Percentiles rank a stretch among this genome's conserved stretches.
Evolutionary conservation across 2,113 vertebrate species (phyloP).

Genomic region (Pyrgilauda ruficollis): DNA sequence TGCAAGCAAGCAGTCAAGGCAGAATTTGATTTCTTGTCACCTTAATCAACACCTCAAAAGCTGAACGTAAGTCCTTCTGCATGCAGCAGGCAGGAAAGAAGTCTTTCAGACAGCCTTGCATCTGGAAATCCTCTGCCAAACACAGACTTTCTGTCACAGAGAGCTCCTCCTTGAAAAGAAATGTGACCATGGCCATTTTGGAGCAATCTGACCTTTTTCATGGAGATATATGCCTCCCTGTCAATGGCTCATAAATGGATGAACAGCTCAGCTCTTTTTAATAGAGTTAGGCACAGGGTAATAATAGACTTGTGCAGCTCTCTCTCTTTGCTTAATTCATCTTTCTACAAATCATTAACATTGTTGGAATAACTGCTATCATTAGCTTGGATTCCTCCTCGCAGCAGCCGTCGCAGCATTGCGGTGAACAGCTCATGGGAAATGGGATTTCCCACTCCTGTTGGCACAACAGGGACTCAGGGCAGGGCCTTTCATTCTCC

Average conservation of each 20-base stretch:
- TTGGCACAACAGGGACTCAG: neutral
- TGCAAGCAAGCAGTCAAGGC: neutral
- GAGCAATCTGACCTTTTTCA: slow-evolving; percentile 61
- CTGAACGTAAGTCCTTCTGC: neutral
- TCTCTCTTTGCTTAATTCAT: slow-evolving; percentile 70
- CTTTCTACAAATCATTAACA: slow-evolving; percentile 74
- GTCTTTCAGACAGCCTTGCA: neutral
- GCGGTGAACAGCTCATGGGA: neutral
- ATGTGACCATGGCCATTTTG: slow-evolving; percentile 41
- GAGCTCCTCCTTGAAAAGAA: slow-evolving; percentile 35
- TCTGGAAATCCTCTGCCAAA: neutral
- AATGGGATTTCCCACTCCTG: neutral
- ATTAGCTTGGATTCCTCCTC: slow-evolving; percentile 42
- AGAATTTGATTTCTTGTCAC: neutral
- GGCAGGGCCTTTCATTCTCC: neutral
- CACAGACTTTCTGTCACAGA: neutral
- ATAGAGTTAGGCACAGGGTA: slow-evolving; percentile 65
- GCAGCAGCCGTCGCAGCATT: neutral
- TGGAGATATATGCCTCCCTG: slow-evolving; percentile 62
- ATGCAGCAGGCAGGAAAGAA: neutral
- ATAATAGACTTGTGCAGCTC: slow-evolving; percentile 67
- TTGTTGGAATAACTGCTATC: slow-evolving; percentile 71
- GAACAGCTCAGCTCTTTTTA: slow-evolving; percentile 75
- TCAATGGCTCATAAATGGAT: slow-evolving; percentile 73
- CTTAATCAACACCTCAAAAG: neutral